Conservation (phyloP, 2,888 invertebrate genomes). For the Cacoxenus indagator region DNA sequence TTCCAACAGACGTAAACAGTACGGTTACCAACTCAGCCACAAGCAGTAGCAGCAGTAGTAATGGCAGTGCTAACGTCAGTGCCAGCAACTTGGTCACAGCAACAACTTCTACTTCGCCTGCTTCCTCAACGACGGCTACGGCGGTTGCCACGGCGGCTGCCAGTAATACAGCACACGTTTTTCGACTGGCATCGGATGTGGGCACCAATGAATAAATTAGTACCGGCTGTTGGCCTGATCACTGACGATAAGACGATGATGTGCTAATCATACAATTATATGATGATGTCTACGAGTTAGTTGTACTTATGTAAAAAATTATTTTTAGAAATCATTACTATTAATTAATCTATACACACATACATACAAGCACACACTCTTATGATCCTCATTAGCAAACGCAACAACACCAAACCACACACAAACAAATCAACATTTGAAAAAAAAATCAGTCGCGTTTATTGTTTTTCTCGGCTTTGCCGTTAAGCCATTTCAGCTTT, state of each 20-base stretch:
- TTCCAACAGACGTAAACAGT: not conserved
- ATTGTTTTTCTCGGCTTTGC: too few species aligned
- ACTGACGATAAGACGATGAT: slow-evolving; percentile 9
- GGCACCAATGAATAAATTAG: slow-evolving; percentile 46
- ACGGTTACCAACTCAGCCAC: slow-evolving; percentile 17
- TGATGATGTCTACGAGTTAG: not conserved
- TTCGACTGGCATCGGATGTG: slow-evolving; percentile 57
- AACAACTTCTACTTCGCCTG: slow-evolving; percentile 35
- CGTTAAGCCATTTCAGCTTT: not conserved
- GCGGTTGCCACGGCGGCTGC: slow-evolving; percentile 64
- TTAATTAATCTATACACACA: slow-evolving; percentile 35
- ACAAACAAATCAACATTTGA: not conserved
- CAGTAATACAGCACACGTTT: slow-evolving; percentile 60
- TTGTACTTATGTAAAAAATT: slow-evolving; percentile 63
- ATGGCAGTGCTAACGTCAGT: not conserved
- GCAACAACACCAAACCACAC: slow-evolving; percentile 29
- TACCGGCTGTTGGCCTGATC: slow-evolving; percentile 8
- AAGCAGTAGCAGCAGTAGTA: slow-evolving; percentile 27
- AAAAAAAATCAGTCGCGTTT: not conserved
- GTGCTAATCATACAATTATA: not conserved
- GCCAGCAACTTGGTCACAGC: slow-evolving; percentile 40
- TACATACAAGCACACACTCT: slow-evolving; percentile 14
- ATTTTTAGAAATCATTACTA: not conserved
- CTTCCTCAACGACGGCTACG: slow-evolving; percentile 51
- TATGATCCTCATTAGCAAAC: not conserved